These are phyloP conservation scores for Catharus minimus DNA, from an alignment of 2,113 vertebrate genomes.

Conservation along the genomic window DNA sequence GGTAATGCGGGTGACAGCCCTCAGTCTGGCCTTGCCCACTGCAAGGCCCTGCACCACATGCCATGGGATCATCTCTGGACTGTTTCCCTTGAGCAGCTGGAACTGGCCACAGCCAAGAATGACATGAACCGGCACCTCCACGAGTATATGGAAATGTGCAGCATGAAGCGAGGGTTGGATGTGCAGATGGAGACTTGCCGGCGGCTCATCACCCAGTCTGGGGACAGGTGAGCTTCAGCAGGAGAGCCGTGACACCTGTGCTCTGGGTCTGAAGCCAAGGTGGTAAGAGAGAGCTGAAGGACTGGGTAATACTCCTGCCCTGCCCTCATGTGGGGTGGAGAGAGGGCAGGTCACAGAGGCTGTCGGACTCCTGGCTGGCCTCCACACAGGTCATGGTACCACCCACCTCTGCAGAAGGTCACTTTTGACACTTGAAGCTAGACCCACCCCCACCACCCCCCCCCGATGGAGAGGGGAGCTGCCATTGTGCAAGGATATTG, in stretches of 20 bases:
- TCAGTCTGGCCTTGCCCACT: background rate
- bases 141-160: slow-evolving; percentile 99
- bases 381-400: background rate
- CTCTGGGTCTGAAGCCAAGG: background rate
- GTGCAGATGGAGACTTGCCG: slow-evolving; percentile 99
- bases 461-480: background rate
- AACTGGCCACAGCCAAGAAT: slow-evolving; percentile 93
- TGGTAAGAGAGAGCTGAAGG: background rate
- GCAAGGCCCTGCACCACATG: background rate
- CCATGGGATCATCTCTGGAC: background rate
- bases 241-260: rapidly evolving
- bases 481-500: background rate
- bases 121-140: slow-evolving; percentile 98
- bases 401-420: background rate
- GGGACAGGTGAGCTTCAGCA: slow-evolving; percentile 80
- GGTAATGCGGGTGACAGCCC: background rate
- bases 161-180: slow-evolving; percentile 95
- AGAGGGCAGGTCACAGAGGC: background rate
- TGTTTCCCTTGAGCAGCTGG: slow-evolving; percentile 73
- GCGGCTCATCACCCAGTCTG: slow-evolving; percentile 92
- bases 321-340: background rate
- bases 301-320: background rate
- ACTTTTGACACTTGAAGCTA: background rate
- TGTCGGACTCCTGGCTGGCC: background rate
- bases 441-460: background rate